Evolutionary conservation across 2,113 vertebrate species (phyloP).

Genomic region (Rhabdomys dilectus): DNA sequence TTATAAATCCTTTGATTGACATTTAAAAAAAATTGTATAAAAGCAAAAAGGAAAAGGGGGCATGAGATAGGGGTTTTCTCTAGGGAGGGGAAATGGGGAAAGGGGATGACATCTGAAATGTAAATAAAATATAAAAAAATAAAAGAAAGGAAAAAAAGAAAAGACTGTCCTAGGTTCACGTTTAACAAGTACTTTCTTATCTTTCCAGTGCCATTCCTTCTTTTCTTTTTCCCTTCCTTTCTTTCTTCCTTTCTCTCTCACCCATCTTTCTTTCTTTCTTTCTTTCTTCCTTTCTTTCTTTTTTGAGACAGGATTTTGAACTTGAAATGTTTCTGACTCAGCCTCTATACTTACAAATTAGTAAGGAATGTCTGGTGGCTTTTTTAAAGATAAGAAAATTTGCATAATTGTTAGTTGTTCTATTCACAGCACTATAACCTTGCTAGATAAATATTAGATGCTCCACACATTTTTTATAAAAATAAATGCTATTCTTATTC

Average conservation of each 20-base stretch:
- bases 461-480: background rate
- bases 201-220: background rate
- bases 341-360: background rate
- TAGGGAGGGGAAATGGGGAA: too few relatives aligned
- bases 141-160: too few relatives aligned
- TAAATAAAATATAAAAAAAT: too few relatives aligned
- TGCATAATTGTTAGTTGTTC: background rate
- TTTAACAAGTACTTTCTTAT: background rate
- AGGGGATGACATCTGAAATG: too few relatives aligned
- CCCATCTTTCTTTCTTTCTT: too few relatives aligned
- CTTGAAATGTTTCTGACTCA: background rate
- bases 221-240: too few relatives aligned
- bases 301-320: background rate
- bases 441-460: background rate
- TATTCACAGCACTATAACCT: background rate
- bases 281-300: too few relatives aligned
- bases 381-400: background rate
- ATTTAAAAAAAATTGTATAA: too few relatives aligned
- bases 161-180: background rate
- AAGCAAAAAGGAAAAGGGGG: too few relatives aligned
- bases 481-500: background rate
- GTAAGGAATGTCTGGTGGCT: background rate
- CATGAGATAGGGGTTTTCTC: too few relatives aligned
- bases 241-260: too few relatives aligned
- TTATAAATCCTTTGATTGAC: too few relatives aligned